Base-by-base conservation (phyloP, 2,113 vertebrate genomes). In the Tragulus kanchil region DNA sequence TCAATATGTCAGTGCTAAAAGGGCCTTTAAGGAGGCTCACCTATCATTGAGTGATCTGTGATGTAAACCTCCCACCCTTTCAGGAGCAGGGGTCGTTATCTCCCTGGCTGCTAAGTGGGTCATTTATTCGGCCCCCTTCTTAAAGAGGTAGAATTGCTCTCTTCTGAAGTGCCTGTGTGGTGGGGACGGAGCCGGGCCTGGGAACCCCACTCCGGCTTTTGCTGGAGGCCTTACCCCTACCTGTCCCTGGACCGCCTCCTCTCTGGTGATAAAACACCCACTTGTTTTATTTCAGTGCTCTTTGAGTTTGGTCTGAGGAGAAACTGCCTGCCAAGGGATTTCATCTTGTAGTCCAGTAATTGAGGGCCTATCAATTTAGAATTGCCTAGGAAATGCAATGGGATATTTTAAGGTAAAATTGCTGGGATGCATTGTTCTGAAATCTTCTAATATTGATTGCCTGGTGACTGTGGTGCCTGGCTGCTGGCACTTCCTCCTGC, bases 1-100 rank as follows among this genome's bases (percentile, higher is more conserved):
- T 98, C 86, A 65, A 96, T 98, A 97, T 1, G 3, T 45, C 77
- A 1, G 86, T 93, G 98, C 97, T 98, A 97, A 59, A 93, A 95
- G 94, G 85, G 95, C 78, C 97, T 96, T 97, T 88, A 93, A 93
- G 89, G 98, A 97, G 96, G 84, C 81, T 97, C 90, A 48, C 88
- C 97, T 62, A 12, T 81, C 16, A 79, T 17, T 8, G 69, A 95
- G 95, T 96, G n/a, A 1, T 4, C 54, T 0, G 56, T 16, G 97
- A 19, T 64, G 75, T 10, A 59, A 94, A 61, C 90, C 4, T 52
- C 62, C 26, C 19, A 48, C 65, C 84, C 25, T 82, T 15, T 6
- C 64, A 84, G 59, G 50, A 77, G 25, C 78, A 3, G 15, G 91
- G 79, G 71, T 62, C 78, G 45, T 79, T 71, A 6, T 54, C 42